These are phyloP conservation scores for Calliphora vicina DNA, from an alignment of 1,140 invertebrate species.

Conservation along the genomic window DNA sequence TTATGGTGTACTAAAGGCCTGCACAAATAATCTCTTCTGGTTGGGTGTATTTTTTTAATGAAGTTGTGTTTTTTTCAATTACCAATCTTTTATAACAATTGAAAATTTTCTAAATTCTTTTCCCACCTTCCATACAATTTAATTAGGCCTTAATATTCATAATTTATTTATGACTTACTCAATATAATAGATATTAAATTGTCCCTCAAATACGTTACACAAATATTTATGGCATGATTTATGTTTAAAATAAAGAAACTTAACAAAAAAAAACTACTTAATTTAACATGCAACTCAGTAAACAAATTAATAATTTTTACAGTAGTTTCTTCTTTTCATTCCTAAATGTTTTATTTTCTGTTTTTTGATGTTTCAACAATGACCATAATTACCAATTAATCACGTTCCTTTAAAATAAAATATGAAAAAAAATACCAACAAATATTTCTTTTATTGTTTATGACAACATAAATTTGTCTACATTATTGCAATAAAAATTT, in stretches of 20 bases:
- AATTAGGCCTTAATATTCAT: too few relatives aligned
- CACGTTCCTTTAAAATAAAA: not conserved
- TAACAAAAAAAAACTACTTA: too few relatives aligned
- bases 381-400: conserved; percentile 21
- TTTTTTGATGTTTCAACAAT: not conserved
- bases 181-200: not conserved
- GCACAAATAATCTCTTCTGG: too few relatives aligned
- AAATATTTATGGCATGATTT: conserved; percentile 4
- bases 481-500: not conserved
- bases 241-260: not conserved
- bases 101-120: too few relatives aligned
- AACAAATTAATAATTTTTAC: not conserved
- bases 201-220: not conserved
- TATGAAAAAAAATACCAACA: not conserved
- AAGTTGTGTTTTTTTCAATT: too few relatives aligned
- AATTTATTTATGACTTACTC: not conserved
- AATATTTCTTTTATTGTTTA: not conserved
- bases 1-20: too few relatives aligned
- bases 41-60: too few relatives aligned
- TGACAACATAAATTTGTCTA: not conserved
- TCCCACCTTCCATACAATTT: too few relatives aligned
- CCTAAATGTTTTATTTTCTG: not conserved
- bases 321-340: not conserved
- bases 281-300: not conserved
- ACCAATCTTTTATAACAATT: too few relatives aligned